Evolutionary conservation across 2,113 vertebrate species (phyloP), one percentile per base, ranked within the genome.

Genomic region (Bos javanicus): DNA sequence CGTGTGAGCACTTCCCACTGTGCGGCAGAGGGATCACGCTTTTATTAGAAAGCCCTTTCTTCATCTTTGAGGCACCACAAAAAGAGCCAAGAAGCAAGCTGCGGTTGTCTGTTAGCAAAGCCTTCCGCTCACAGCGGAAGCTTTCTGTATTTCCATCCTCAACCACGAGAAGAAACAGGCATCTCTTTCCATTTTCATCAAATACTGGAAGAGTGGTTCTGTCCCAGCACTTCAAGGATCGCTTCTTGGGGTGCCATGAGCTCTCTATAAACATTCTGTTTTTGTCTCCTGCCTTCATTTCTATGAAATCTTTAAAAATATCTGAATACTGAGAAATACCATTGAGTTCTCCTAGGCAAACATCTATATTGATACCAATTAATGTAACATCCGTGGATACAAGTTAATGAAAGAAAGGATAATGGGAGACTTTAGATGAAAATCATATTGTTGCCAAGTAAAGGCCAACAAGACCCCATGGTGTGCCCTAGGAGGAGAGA

Each of bases 11-110:
- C 39, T 14, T 16, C 14, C 87, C 50, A 26, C 90, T 84, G 46
- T 17, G 64, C 43, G n/a, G 30, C 43, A 15, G 2, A 0, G 0
- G 0, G 19, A 21, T 10, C 23, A 96, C 46, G n/a, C 25, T 71
- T 92, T 91, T 50, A 11, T 90, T 94, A 87, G 48, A 59, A 80
- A 94, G 60, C 74, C 11, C 19, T 87, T 88, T 87, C 39, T 90
- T 90, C 81, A 57, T 59, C 89, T 82, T 25, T 14, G 26, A 86
- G 59, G 17, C n/a, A 52, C 57, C 16, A 46, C 26, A 46, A 26
- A 54, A 28, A 60, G 60, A 81, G 52, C 43, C 10, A 33, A 67
- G 26, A 33, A 57, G 60, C 57, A 52, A 89, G 26, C 81, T 81
- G 11, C 28, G 6, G 43, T 62, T 50, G 17, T 60, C 59, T 19